Evolutionary conservation across 2,113 vertebrate genomes (phyloP).

Genomic region (Clarias gariepinus): DNA sequence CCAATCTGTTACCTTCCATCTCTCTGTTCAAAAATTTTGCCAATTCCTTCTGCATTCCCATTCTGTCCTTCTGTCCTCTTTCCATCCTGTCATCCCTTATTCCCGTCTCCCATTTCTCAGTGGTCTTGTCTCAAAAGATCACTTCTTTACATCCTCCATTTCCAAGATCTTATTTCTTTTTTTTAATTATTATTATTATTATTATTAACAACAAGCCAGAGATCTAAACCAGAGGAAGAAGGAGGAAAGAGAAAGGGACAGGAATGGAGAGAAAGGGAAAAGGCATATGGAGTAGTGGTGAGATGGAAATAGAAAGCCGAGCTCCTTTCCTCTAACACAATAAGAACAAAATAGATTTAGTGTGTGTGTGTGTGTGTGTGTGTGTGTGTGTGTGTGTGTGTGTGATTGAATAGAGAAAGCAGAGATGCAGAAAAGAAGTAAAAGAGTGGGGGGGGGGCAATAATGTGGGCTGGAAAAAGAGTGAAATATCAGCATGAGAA

Average conservation of each 20-base stretch:
- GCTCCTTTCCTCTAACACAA: conserved; percentile 11
- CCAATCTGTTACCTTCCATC: conserved; percentile 58
- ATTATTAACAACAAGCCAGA: neutral
- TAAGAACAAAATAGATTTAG: neutral
- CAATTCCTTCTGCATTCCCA: neutral
- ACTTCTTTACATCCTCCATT: no score
- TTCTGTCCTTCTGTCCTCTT: neutral
- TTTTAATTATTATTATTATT: no score
- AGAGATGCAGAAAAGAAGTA: neutral
- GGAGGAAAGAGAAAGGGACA: no score
- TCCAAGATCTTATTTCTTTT: neutral
- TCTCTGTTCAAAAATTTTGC: neutral
- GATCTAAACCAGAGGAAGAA: neutral
- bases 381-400: conserved; percentile 1
- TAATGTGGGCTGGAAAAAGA: neutral
- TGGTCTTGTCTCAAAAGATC: neutral
- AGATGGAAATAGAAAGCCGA: conserved; percentile 2
- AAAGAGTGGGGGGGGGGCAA: neutral
- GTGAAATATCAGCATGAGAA: neutral
- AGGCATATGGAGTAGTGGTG: neutral
- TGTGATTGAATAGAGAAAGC: neutral
- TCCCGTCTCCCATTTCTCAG: no score
- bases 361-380: conserved; percentile 6
- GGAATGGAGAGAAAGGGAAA: neutral
- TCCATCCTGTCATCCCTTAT: neutral